phyloP scores from a whole-genome alignment of 37 sponge, comb jelly and placozoan genomes.

The Spongilla lacustris region DNA sequence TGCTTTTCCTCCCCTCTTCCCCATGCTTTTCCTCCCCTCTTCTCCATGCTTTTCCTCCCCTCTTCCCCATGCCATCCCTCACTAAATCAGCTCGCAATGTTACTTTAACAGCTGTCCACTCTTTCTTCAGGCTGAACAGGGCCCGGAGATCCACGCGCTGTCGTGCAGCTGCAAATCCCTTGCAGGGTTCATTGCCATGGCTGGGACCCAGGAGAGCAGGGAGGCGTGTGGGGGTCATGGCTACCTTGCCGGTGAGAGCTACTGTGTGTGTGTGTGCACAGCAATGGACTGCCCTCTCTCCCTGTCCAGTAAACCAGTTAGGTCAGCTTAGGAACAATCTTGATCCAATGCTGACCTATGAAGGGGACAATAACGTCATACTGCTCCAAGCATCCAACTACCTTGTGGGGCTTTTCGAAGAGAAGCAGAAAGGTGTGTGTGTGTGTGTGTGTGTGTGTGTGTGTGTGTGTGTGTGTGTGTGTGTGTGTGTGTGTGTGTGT shows the following conservation, averaged over 20 bases:
- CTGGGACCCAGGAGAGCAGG: slow-evolving; percentile 92
- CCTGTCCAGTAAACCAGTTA: slow-evolving; percentile 66
- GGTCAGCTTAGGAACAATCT: slow-evolving; percentile 81
- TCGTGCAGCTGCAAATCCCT: slow-evolving; percentile 83
- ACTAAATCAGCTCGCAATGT: too few relatives aligned
- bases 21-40: too few relatives aligned
- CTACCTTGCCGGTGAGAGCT: slow-evolving; percentile 75
- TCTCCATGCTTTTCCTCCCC: too few relatives aligned
- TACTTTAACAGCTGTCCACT: too few relatives aligned
- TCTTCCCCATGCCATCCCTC: too few relatives aligned
- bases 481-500: too few relatives aligned
- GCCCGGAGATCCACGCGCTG: slow-evolving; percentile 86
- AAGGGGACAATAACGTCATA: slow-evolving; percentile 94
- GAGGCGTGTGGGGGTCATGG: slow-evolving; percentile 99
- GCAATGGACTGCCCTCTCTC: too few relatives aligned
- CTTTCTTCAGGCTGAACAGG: slow-evolving; percentile 66
- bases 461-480: too few relatives aligned
- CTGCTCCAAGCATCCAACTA: slow-evolving; percentile 93
- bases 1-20: too few relatives aligned
- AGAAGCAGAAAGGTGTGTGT: slow-evolving; percentile 34
- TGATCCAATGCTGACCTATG: slow-evolving; percentile 90
- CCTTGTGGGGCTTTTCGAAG: slow-evolving; percentile 55
- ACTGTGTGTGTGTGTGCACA: background rate
- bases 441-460: too few relatives aligned
- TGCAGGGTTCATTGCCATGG: slow-evolving; percentile 69